phyloP scores from a whole-genome alignment of 2,113 vertebrate genomes.

The Catharus minimus region DNA sequence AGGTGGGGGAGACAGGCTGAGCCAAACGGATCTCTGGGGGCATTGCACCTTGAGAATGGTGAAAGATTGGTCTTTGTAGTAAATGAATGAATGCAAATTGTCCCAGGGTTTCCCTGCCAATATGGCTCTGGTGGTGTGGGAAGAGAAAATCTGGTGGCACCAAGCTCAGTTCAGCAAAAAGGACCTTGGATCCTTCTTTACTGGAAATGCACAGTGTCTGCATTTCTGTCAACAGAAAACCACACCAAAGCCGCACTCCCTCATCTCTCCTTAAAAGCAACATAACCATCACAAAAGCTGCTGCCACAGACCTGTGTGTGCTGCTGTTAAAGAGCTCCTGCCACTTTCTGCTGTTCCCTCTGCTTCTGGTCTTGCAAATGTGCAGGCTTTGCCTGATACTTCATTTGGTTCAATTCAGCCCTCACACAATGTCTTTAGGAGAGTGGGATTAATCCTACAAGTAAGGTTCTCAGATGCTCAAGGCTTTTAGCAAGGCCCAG shows the following conservation, averaged over 20 bases:
- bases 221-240: background rate
- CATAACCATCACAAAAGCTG: background rate
- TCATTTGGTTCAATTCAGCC: background rate
- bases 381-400: background rate
- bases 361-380: background rate
- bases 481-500: background rate
- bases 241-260: background rate
- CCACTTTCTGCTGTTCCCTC: background rate
- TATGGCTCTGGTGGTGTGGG: background rate
- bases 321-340: background rate
- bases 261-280: background rate
- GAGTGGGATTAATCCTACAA: background rate
- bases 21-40: background rate
- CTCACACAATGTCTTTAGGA: background rate
- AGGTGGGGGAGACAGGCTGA: background rate
- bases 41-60: background rate
- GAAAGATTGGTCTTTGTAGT: background rate
- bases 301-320: background rate
- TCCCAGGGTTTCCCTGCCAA: background rate
- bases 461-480: background rate
- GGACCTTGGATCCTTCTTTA: background rate
- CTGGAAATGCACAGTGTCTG: fast-evolving
- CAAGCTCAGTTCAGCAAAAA: background rate
- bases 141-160: background rate
- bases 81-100: background rate